These are phyloP conservation scores for Pocillopora verrucosa DNA, from an alignment of 64 coral and sea anemone species.

Conservation along the genomic window DNA sequence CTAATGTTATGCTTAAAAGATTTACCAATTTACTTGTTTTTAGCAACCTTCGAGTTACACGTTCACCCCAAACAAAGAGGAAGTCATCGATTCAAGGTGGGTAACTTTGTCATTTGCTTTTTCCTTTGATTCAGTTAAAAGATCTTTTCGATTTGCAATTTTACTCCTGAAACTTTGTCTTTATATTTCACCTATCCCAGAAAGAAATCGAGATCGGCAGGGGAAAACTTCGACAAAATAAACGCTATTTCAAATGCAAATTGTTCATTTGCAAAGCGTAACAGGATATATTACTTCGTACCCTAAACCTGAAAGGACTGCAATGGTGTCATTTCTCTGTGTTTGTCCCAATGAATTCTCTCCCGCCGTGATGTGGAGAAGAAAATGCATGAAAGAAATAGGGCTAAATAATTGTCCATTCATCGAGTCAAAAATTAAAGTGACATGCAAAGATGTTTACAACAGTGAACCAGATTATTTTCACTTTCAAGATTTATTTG, in stretches of 20 bases:
- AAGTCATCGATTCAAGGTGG: slow-evolving; percentile 80
- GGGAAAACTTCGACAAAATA: neutral
- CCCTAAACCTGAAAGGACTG: neutral
- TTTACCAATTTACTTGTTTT: neutral
- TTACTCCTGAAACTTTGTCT: too few relatives aligned
- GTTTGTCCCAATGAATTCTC: too few relatives aligned
- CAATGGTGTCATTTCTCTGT: neutral
- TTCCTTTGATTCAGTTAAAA: too few relatives aligned
- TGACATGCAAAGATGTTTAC: too few relatives aligned
- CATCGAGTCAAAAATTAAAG: too few relatives aligned
- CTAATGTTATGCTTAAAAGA: neutral
- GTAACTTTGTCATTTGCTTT: neutral
- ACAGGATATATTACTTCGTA: neutral
- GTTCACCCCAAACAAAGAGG: slow-evolving; percentile 85
- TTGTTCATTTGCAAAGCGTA: neutral
- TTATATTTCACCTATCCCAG: neutral
- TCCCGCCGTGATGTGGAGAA: too few relatives aligned
- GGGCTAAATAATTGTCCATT: too few relatives aligned
- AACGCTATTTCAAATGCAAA: neutral
- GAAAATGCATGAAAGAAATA: too few relatives aligned
- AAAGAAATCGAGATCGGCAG: neutral
- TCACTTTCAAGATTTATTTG: too few relatives aligned
- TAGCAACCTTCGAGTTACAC: slow-evolving; percentile 69
- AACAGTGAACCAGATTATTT: too few relatives aligned
- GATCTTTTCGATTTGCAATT: too few relatives aligned